Evolutionary conservation across 2,113 vertebrate genomes (phyloP), one percentile per base, ranked within the genome.

Genomic region (Onychostruthus taczanowskii): DNA sequence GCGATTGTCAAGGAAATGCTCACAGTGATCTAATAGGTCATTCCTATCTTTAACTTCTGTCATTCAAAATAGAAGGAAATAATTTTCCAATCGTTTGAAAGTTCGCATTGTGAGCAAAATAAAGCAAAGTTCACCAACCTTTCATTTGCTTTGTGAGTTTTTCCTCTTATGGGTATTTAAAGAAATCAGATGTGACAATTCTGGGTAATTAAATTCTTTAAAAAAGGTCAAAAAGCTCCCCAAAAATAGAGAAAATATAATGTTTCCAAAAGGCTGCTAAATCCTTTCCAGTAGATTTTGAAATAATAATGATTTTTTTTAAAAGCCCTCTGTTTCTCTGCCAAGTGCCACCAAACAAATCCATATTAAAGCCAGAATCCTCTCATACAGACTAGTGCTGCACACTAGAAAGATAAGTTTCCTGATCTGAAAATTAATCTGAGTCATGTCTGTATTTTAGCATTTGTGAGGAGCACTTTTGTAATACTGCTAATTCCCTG

Each of bases 21-120:
- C 20, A 5, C 35, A 37, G 91, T 96, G 96, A 97, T 95, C 96
- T 96, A 97, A 97, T 97, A 97, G 96, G 95, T 97, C 96, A 93
- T 50, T 56, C 82, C 95, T 97, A 97, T 96, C 95, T 97, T 97
- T 97, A 97, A 96, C 88, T 91, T 35, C 84, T 77, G 11, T 75
- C 76, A 15, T 91, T 95, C 79, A 47, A 89, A 97, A 93, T 85
- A 69, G 95, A 85, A 94, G 87, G 89, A 79, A 95, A 95, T 67
- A 16, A 93, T 95, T 89, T 90, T 91, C 92, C 69, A 53, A 81
- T 41, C 19, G 0, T 94, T 66, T 95, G 90, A 96, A 95, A 95
- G 91, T 95, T 94, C 67, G 1, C 76, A 82, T 94, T 96, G 95
- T 96, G 94, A 94, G 86, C 27, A 76, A 90, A 94, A 92, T 68